Base-by-base conservation (phyloP, 2,797 vertebrate genomes). In the Sebastes itinus region DNA sequence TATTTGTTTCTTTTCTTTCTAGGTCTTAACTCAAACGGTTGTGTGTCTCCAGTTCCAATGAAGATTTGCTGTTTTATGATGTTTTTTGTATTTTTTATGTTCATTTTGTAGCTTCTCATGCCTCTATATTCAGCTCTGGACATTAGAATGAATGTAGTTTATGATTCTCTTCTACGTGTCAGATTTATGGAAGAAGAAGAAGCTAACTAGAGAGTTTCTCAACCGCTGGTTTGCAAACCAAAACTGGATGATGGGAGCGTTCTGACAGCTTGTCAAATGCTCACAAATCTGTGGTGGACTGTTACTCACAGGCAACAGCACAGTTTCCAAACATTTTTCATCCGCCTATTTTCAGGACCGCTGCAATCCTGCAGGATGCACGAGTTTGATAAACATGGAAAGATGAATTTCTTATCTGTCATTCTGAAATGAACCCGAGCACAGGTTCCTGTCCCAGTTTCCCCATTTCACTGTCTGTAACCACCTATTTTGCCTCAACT, bases 21-120 rank as follows among this genome's bases (percentile, higher is more conserved):
- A 96, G 95, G 95, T 93, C 93, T 96, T 55, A 95, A 95, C 85
- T 95, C 95, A 56, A 88, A 89, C 22, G 94, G 94, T 74, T 86
- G 60, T 75, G 68, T 81, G 72, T 69, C 59, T 74, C 80, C 74
- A 65, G 67, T 78, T 81, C 87, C 87, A 59, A 62, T 82, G 65
- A 90, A 84, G 72, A 92, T 85, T 56, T 84, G 70, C 56, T 77
- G 35, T 83, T 81, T 90, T 14, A n/a, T 85, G 5, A 35, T 88
- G 70, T 66, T 90, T 86, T 86, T 89, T 78, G 66, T 90, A 72
- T 65, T 92, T 87, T 68, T 67, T 62, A 58, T 80, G 27, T 76
- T 90, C 7, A 60, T 85, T 84, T 87, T 89, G 38, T 93, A 95
- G 79, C 35, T 90, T 75, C 32, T 59, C 28, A 83, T 73, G 58